These are phyloP conservation scores for Polymixis flavicincta DNA, from an alignment of 2,888 invertebrate genomes.

Conservation along the genomic window DNA sequence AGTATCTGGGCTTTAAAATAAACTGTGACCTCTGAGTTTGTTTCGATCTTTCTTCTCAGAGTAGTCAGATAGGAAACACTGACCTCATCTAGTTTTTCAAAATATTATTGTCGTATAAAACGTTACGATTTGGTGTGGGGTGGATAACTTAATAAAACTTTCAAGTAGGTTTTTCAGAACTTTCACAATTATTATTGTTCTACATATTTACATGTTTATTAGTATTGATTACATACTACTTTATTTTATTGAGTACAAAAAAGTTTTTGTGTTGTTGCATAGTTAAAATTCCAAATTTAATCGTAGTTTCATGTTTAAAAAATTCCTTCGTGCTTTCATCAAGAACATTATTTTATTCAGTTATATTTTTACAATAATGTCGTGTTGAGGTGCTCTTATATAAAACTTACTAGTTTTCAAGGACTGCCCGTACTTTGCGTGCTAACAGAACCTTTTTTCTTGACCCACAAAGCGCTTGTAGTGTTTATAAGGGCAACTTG, in stretches of 20 bases:
- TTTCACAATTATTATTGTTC: too few species aligned
- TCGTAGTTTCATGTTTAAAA: neutral
- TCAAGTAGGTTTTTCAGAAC: too few species aligned
- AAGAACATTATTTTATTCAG: neutral
- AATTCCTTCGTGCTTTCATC: conserved; percentile 15
- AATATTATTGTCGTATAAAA: too few species aligned
- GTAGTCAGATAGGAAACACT: too few species aligned
- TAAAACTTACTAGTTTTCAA: conserved; percentile 46
- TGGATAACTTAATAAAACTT: too few species aligned
- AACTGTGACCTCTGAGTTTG: too few species aligned
- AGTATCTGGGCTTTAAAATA: too few species aligned
- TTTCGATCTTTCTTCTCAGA: too few species aligned
- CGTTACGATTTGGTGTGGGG: too few species aligned
- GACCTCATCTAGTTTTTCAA: too few species aligned
- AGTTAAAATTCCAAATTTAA: conserved; percentile 7
- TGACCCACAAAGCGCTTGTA: conserved; percentile 51
- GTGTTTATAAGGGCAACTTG: conserved; percentile 54
- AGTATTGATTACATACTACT: neutral
- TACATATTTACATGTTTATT: neutral
- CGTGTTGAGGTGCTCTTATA: conserved; percentile 29
- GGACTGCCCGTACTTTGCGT: conserved; percentile 52
- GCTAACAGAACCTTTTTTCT: conserved; percentile 52
- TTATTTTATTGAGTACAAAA: neutral
- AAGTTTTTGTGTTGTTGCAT: too few species aligned
- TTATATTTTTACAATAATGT: conserved; percentile 14